These are phyloP conservation scores for Bucco capensis DNA, from an alignment of 2,113 vertebrate genomes.

Conservation along the genomic window DNA sequence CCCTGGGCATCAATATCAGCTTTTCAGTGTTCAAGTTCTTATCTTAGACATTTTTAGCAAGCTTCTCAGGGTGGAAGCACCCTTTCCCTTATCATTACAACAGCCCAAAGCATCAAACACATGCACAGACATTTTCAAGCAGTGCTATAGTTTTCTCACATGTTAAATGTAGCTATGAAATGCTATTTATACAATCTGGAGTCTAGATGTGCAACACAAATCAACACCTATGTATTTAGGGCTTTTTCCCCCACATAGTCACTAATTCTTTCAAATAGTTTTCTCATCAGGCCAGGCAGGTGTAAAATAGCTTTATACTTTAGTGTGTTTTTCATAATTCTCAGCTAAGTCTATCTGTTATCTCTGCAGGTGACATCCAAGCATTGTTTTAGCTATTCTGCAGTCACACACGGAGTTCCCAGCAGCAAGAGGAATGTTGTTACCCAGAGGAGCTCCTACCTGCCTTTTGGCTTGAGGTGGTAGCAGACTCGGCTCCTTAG, in stretches of 20 bases:
- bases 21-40: neutral
- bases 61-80: neutral
- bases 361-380: neutral
- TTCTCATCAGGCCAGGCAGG: neutral
- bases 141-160: neutral
- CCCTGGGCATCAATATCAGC: neutral
- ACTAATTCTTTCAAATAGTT: neutral
- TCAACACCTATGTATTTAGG: neutral
- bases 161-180: neutral
- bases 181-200: neutral
- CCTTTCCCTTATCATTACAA: neutral
- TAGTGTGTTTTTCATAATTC: neutral
- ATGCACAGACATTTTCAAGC: neutral
- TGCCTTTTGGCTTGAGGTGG: slow-evolving; percentile 80
- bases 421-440: neutral
- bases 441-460: slow-evolving; percentile 76
- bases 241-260: neutral
- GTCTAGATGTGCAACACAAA: neutral
- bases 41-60: neutral
- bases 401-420: neutral
- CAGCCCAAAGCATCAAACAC: neutral
- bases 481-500: slow-evolving; percentile 70
- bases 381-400: neutral
- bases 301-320: neutral
- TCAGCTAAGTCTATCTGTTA: neutral